These are phyloP conservation scores for Buathra laborator DNA, from an alignment of 2,888 invertebrate genomes.

Conservation along the genomic window DNA sequence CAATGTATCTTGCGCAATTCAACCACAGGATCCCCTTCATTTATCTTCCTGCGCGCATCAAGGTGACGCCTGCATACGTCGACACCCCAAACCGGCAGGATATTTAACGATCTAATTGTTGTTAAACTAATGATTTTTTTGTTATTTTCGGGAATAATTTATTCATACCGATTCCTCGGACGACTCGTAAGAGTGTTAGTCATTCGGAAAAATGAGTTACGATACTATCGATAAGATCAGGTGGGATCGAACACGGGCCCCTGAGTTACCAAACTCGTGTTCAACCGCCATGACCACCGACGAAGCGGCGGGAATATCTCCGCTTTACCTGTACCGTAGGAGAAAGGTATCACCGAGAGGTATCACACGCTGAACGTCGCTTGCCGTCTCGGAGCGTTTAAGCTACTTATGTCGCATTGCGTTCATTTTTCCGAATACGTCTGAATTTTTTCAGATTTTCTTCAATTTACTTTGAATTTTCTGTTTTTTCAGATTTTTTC, in stretches of 20 bases:
- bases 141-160: not conserved
- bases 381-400: not conserved
- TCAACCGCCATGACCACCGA: conserved; percentile 46
- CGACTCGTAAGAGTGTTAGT: conserved; percentile 12
- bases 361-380: not conserved
- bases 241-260: conserved; percentile 63
- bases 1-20: conserved; percentile 61
- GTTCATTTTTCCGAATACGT: not conserved
- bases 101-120: conserved; percentile 25
- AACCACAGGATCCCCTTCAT: conserved; percentile 76
- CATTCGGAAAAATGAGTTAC: conserved; percentile 15
- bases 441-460: too few relatives aligned
- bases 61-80: conserved; percentile 75
- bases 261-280: conserved; percentile 13
- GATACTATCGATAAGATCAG: conserved; percentile 1
- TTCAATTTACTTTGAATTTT: too few relatives aligned
- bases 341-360: not conserved
- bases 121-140: conserved; percentile 20
- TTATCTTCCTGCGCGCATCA: conserved; percentile 79
- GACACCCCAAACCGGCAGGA: conserved; percentile 78
- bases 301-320: not conserved
- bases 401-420: not conserved
- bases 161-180: not conserved
- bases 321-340: not conserved
- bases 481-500: too few relatives aligned